Base-by-base conservation (phyloP, 1,140 invertebrate genomes). In the Steinernema feltiae region DNA sequence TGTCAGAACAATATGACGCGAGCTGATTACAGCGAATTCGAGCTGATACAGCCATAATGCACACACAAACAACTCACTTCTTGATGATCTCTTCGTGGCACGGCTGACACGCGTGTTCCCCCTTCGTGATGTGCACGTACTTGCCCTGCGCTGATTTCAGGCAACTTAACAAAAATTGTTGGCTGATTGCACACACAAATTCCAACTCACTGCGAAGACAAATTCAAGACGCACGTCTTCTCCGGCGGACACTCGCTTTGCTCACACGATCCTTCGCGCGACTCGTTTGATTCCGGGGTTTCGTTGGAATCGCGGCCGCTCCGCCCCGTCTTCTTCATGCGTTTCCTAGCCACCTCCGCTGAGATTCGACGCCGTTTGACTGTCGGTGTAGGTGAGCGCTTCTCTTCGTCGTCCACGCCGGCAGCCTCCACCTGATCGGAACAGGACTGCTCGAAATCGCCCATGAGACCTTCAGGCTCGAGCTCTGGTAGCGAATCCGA, bases 201-300 rank as follows among this genome's bases (percentile, higher is more conserved):
- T 29, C 48, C 32, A 32, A 71, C 53, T 72, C 0, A 0, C 18
- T 77, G 46, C 30, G 75, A 21, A 7, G 21, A 18, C 12, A 82
- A 18, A n/a, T 69, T 17, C 17, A 81, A 35, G 48, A 53, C 74
- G 70, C 81, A 82, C 2, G 27, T 53, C 48, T 78, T 83, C 21
- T 76, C 74, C 35, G 41, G 21, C 1, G 78, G 29, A 70, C 79
- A 82, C 32, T 79, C 76, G 69, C 72, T 82, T 32, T 70, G 31
- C 70, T 83, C 82, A 70, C 81, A 83, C 0, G 82, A 83, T 15
- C 82, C 80, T 71, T 84, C 82, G 17, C 80, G 81, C 12, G 82
- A 82, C 17, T 82, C 76, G 21, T 35, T 76, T n/a, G 32, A 27
- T 29, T 35, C 74, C 18, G 72, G 27, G n/a, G 17, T 15, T 0